Evolutionary conservation across 2,888 invertebrate genomes (phyloP), one percentile per base, ranked within the genome.

Genomic region (Venusia cambrica): DNA sequence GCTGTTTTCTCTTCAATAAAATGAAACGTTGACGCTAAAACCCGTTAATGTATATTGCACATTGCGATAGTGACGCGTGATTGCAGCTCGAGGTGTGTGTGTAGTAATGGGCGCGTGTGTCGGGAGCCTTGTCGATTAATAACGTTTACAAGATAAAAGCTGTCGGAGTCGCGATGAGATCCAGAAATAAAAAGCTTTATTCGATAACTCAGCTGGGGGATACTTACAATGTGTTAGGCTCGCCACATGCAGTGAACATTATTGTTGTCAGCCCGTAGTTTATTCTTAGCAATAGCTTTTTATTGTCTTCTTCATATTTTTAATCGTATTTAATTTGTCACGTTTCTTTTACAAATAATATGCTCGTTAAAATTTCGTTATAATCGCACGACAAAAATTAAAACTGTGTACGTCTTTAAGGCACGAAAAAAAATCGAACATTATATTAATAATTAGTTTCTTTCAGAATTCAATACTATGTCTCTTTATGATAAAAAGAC

Each of bases 131-230:
- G 78, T 74, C 81, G 79, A 84, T 84, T 85, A 83, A 84, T 84
- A 84, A 81, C 77, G 70, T 81, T 83, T 84, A 83, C 80, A 81
- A 83, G 80, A 84, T 81, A 83, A 84, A 83, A 84, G 83, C 77
- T 73, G 78, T 66, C 69, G 73, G 32, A 38, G 40, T 41, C 73
- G 76, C 72, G 76, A 71, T 77, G 78, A 66, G 74, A 73, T 80
- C 78, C 79, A 83, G 72, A 84, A 83, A 84, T 83, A 84, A 83
- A 64, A 84, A 66, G 72, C 73, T 75, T 71, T 67, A 73, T 69
- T 63, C 68, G 63, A 77, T 74, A 76, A 72, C 80, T 81, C 80
- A 73, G 78, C 67, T 73, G 76, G 78, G n/a, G 78, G 73, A 78
- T 76, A 70, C 68, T 67, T 66, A 63, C 57, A 50, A 37, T 37